Percentiles rank a stretch among this genome's conserved stretches.
These are phyloP conservation scores for Diachrysia chrysitis DNA, from an alignment of 2,888 invertebrate species.

Conservation along the genomic window DNA sequence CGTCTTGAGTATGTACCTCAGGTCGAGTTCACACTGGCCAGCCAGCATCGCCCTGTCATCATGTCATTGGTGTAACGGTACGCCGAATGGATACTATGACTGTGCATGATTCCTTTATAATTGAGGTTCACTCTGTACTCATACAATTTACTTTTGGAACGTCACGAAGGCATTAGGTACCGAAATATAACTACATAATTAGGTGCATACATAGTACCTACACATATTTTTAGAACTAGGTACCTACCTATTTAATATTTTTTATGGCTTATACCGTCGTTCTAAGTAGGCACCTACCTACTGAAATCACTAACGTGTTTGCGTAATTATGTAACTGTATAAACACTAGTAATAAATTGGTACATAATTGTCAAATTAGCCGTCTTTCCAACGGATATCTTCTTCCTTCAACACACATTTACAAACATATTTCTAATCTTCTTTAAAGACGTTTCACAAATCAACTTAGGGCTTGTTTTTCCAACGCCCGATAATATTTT, in stretches of 20 bases:
- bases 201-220: neutral
- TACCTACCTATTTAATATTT: too few species aligned
- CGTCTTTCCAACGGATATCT: neutral
- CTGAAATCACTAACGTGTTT: neutral
- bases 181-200: constrained; percentile 29
- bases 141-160: constrained; percentile 54
- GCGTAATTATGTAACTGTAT: neutral
- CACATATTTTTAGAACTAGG: neutral
- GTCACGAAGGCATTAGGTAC: constrained; percentile 49
- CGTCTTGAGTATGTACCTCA: constrained; percentile 34
- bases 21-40: constrained; percentile 20
- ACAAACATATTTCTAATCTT: neutral
- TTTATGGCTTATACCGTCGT: neutral
- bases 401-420: neutral
- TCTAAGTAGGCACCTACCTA: too few species aligned
- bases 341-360: neutral
- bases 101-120: constrained; percentile 82
- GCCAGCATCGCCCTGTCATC: constrained; percentile 41
- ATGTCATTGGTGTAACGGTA: constrained; percentile 84
- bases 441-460: neutral
- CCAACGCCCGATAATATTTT: too few species aligned
- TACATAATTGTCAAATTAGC: constrained; percentile 1
- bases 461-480: neutral
- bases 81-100: constrained; percentile 81
- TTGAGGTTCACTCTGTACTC: constrained; percentile 72